Evolutionary conservation across 2,113 vertebrate species (phyloP), one percentile per base, ranked within the genome.

Genomic region (Macquaria australasica): DNA sequence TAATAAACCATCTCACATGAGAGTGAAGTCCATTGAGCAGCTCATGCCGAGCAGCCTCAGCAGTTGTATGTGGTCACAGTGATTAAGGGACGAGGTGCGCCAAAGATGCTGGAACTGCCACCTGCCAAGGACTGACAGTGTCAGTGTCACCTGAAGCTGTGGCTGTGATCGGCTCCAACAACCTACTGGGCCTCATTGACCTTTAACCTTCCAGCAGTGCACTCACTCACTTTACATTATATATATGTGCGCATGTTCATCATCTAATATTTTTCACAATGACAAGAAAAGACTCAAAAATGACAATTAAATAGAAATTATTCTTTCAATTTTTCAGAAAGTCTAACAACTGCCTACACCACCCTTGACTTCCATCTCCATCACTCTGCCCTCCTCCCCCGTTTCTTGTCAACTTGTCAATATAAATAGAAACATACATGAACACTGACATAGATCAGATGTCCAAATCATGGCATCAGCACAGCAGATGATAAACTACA

Each of bases 1-100:
- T 60, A 82, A 84, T 79, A 78, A 87, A 83, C 67, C 83, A 18
- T 82, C 78, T 64, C 89, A 51, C 79, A 72, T 70, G 82, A 83
- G 58, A 84, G 75, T 41, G 75, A 69, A 83, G 73, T 91, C 72
- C 39, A 37, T 43, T 39, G 83, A 81, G 67, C 67, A 25, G 76
- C 73, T 74, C 80, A 48, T 2, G 48, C 77, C 21, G n/a, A 79
- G 79, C 83, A 43, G 72, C 64, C 64, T 92, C 87, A 83, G 91
- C 89, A 82, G n/a, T 83, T 90, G 82, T 31, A 60, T 31, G 70
- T 18, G 63, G 51, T 67, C 77, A 6, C 20, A 14, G 81, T 72
- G 79, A 89, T 90, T 82, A 90, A 51, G 43, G 16, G 69, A 77
- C 15, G 55, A 84, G 50, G 43, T 39, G 62, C 20, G 64, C 70